A percentile compares a stretch with the other conserved stretches of the same genome.
Conservation (phyloP, 2,113 vertebrate genomes). For the Illadopsis cleaveri region DNA sequence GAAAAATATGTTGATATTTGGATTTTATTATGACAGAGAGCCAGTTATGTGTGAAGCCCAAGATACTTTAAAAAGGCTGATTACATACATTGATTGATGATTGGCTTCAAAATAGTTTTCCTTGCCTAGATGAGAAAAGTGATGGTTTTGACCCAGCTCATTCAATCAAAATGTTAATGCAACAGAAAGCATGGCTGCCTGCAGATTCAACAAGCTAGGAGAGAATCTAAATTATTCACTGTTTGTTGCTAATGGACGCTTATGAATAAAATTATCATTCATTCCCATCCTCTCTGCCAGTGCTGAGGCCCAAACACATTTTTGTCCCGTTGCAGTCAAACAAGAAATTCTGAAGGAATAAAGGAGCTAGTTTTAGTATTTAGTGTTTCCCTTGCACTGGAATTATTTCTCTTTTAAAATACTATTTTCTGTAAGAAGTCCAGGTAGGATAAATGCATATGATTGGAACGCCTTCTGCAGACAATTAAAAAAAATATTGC, state of each 20-base stretch:
- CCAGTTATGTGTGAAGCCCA: slow-evolving; percentile 22
- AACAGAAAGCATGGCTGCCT: slow-evolving; percentile 61
- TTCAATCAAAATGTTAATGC: slow-evolving; percentile 80
- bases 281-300: neutral
- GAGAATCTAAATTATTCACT: slow-evolving; percentile 63
- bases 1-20: slow-evolving; percentile 45
- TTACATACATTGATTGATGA: slow-evolving; percentile 78
- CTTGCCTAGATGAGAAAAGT: slow-evolving; percentile 65
- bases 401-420: slow-evolving; percentile 55
- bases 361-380: slow-evolving; percentile 21
- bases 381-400: slow-evolving; percentile 19
- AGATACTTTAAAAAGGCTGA: slow-evolving; percentile 64
- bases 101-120: slow-evolving; percentile 74
- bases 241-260: slow-evolving; percentile 55
- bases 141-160: slow-evolving; percentile 69
- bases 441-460: slow-evolving; percentile 10
- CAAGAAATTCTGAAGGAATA: slow-evolving; percentile 4
- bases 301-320: neutral
- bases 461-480: neutral
- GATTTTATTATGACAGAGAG: slow-evolving; percentile 41
- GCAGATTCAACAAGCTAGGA: slow-evolving; percentile 53
- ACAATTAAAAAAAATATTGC: neutral
- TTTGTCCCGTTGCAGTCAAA: slow-evolving; percentile 42
- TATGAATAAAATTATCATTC: slow-evolving; percentile 62
- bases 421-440: slow-evolving; percentile 24